Evolutionary conservation across 2,113 vertebrate species (phyloP), one percentile per base, ranked within the genome.

Genomic region (Zosterops borbonicus): DNA sequence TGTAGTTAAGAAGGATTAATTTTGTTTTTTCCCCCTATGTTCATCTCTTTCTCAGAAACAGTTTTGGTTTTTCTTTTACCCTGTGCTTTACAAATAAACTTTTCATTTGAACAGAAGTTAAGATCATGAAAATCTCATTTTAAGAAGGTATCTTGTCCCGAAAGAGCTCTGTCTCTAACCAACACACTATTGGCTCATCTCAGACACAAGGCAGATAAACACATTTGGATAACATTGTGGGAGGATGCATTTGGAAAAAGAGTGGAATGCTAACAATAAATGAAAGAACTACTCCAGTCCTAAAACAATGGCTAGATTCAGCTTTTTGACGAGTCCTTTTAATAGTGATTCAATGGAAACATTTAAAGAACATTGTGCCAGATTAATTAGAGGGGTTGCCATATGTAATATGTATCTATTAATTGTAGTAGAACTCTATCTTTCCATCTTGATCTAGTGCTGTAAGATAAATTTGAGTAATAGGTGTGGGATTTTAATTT

Each of bases 11-110:
- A 86, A 88, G 19, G 0, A 56, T 64, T 58, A n/a, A 67, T 74
- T 73, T 81, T 21, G 16, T 0, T 2, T 50, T 46, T 46, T 12
- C 3, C 6, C 42, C 4, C 3, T 25, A 27, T 5, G 6, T 42
- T 64, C 17, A 49, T 60, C 4, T 79, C 27, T 21, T 77, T 58
- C 19, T 69, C 46, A 74, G 50, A 83, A 65, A 46, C 2, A n/a
- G 3, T 12, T 85, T 56, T 28, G 4, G 0, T 3, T 58, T 71
- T 69, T 49, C 6, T 69, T 81, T 83, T 42, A 67, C 23, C 5
- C 5, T 42, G 29, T 35, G 28, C n/a, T 75, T 71, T 55, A 63
- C 11, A 67, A 62, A 83, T 10, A 63, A 79, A 35, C 27, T 65
- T 73, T 69, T 64, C 2, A 52, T 44, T 76, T 92, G 22, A 80